Percentiles rank a stretch among this genome's conserved stretches.
Evolutionary conservation across 2,888 invertebrate genomes (phyloP).

Genomic region (Caenorhabditis sulstoni): DNA sequence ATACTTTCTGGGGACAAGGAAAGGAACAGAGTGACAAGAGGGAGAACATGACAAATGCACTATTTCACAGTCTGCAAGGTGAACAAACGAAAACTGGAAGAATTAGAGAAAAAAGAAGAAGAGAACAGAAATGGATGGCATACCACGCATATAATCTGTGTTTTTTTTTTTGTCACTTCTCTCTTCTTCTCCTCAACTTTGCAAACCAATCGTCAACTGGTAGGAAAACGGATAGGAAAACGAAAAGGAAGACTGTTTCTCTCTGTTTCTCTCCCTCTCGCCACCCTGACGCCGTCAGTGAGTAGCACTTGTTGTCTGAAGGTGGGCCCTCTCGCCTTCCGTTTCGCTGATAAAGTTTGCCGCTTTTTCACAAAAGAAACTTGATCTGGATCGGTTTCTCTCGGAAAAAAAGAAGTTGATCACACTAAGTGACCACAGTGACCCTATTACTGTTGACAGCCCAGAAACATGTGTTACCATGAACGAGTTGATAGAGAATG

Average conservation of each 20-base stretch:
- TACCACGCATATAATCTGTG: constrained; percentile 33
- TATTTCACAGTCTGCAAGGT: constrained; percentile 28
- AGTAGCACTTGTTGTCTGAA: constrained; percentile 39
- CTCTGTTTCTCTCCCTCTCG: background rate
- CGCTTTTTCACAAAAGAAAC: constrained; percentile 29
- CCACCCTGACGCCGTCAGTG: constrained; percentile 14
- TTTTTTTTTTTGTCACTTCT: constrained; percentile 34
- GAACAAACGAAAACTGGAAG: constrained; percentile 43
- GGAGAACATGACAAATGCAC: background rate
- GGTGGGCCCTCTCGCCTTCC: constrained; percentile 4
- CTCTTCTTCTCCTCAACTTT: constrained; percentile 15
- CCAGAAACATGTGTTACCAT: no score
- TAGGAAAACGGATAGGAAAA: constrained; percentile 40
- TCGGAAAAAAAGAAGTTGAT: background rate
- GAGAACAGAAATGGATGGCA: constrained; percentile 35
- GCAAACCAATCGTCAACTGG: constrained; percentile 23
- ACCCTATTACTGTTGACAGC: no score
- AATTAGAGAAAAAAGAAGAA: constrained; percentile 34
- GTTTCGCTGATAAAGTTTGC: constrained; percentile 46
- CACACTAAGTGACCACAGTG: background rate
- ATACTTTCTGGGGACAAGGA: constrained; percentile 1
- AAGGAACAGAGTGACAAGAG: constrained; percentile 9
- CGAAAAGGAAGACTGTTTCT: constrained; percentile 2
- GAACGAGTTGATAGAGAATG: no score
- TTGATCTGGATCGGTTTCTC: constrained; percentile 9